Conservation (phyloP, 2,797 vertebrate genomes). For the Brachyrhaphis roseni region DNA sequence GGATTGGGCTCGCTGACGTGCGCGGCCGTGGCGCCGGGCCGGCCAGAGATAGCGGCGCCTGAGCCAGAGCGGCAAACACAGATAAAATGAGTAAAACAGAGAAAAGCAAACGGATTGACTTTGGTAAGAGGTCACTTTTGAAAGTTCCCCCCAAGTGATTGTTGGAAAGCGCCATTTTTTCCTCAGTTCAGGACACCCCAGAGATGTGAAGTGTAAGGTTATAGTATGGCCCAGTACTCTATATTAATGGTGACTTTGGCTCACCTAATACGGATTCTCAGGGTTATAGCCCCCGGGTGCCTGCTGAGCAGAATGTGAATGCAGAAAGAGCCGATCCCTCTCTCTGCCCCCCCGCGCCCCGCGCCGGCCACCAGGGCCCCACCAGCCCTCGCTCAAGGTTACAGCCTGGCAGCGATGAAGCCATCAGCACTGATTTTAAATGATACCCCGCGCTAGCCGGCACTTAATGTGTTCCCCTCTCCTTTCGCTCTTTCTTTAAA, state of each 20-base stretch:
- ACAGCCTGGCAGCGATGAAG: slow-evolving; percentile 75
- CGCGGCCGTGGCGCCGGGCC: slow-evolving; percentile 28
- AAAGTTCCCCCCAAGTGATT: slow-evolving; percentile 79
- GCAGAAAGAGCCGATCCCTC: slow-evolving; percentile 70
- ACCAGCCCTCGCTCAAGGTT: slow-evolving; percentile 78
- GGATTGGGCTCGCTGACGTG: slow-evolving; percentile 46
- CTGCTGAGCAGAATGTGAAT: slow-evolving; percentile 79
- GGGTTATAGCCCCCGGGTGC: slow-evolving; percentile 84
- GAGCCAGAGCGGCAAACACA: slow-evolving; percentile 58
- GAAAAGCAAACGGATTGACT: slow-evolving; percentile 77
- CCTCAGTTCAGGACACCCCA: slow-evolving; percentile 78
- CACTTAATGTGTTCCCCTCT: slow-evolving; percentile 51
- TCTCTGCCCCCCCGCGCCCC: slow-evolving; percentile 55
- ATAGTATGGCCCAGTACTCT: slow-evolving; percentile 82
- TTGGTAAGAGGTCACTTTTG: slow-evolving; percentile 83
- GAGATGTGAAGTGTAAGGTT: slow-evolving; percentile 82
- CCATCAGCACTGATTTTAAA: slow-evolving; percentile 81
- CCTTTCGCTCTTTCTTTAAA: slow-evolving; percentile 61
- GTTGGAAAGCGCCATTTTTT: slow-evolving; percentile 74
- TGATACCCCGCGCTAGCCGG: slow-evolving; percentile 66
- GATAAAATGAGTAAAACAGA: slow-evolving; percentile 62
- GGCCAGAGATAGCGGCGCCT: slow-evolving; percentile 59
- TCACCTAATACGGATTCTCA: slow-evolving; percentile 83
- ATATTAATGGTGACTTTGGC: slow-evolving; percentile 87
- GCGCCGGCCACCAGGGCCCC: slow-evolving; percentile 73